Conservation (phyloP, 2,797 vertebrate genomes). For the Pygocentrus nattereri region DNA sequence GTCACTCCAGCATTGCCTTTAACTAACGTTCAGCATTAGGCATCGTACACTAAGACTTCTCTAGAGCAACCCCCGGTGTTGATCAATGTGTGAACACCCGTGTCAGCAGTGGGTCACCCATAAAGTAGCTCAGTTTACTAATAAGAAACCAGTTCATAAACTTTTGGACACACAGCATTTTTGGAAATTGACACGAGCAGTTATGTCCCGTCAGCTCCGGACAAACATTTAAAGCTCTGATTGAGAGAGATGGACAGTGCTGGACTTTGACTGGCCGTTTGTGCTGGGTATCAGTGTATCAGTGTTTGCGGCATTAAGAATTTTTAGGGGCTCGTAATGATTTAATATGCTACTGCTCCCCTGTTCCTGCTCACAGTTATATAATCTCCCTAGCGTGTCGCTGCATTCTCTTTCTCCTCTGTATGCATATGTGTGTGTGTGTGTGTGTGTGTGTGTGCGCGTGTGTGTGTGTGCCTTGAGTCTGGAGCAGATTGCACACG, state of each 20-base stretch:
- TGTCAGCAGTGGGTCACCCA: no score
- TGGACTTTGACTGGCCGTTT: neutral
- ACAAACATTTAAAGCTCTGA: neutral
- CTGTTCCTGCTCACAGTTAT: slow-evolving; percentile 25
- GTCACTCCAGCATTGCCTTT: no score
- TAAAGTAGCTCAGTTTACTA: no score
- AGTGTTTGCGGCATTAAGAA: neutral
- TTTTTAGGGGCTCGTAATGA: slow-evolving; percentile 20
- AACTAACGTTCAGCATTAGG: no score
- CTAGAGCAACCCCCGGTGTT: no score
- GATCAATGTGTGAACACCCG: no score
- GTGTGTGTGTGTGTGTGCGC: slow-evolving; percentile 54
- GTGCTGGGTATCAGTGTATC: neutral
- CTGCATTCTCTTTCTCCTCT: slow-evolving; percentile 38
- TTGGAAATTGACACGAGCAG: no score
- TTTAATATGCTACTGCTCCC: slow-evolving; percentile 19
- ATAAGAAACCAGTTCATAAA: no score
- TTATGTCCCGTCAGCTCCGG: no score
- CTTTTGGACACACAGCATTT: no score
- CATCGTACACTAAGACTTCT: no score
- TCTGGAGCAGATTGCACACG: slow-evolving; percentile 60
- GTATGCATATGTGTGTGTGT: slow-evolving; percentile 52
- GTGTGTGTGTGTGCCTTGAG: slow-evolving; percentile 45
- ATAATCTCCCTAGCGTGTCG: slow-evolving; percentile 45
- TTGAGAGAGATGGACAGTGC: neutral